phyloP scores from a whole-genome alignment of 2,888 invertebrate species.

The Yponomeuta cagnagella region DNA sequence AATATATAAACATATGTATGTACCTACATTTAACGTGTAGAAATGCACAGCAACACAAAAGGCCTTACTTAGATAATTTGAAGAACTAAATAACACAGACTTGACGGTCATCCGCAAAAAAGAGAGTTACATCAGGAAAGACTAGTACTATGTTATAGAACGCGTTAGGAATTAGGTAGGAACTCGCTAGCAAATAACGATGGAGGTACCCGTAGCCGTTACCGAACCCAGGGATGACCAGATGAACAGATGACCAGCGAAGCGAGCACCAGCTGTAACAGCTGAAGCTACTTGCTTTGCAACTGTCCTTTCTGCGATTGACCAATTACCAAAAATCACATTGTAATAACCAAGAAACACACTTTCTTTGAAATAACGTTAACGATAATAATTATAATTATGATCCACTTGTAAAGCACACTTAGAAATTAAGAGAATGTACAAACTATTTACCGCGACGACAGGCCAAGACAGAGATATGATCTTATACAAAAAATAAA shows the following conservation, averaged over 20 bases:
- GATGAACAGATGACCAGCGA: neutral
- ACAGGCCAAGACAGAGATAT: slow-evolving; percentile 74
- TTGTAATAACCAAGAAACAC: slow-evolving; percentile 59
- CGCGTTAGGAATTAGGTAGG: neutral
- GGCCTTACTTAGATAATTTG: slow-evolving; percentile 60
- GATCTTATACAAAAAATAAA: slow-evolving; percentile 75
- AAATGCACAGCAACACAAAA: slow-evolving; percentile 75
- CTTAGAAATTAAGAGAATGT: slow-evolving; percentile 37
- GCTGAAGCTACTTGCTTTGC: slow-evolving; percentile 4
- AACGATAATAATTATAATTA: slow-evolving; percentile 12
- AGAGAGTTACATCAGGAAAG: slow-evolving; percentile 41
- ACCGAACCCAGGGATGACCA: neutral
- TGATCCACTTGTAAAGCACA: slow-evolving; percentile 6
- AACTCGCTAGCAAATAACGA: neutral
- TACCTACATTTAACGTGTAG: slow-evolving; percentile 77
- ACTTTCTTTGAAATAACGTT: slow-evolving; percentile 47
- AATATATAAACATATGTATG: slow-evolving; percentile 57
- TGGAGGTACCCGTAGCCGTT: neutral
- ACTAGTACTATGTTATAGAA: slow-evolving; percentile 37
- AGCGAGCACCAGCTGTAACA: neutral
- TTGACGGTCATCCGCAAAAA: slow-evolving; percentile 62
- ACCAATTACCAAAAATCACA: slow-evolving; percentile 53
- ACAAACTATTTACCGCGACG: slow-evolving; percentile 65
- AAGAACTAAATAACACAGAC: slow-evolving; percentile 73
- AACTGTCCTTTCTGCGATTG: slow-evolving; percentile 46